Evolutionary conservation across 1,140 invertebrate species (phyloP), one percentile per base, ranked within the genome.

Genomic region (Dendroctonus ponderosae): DNA sequence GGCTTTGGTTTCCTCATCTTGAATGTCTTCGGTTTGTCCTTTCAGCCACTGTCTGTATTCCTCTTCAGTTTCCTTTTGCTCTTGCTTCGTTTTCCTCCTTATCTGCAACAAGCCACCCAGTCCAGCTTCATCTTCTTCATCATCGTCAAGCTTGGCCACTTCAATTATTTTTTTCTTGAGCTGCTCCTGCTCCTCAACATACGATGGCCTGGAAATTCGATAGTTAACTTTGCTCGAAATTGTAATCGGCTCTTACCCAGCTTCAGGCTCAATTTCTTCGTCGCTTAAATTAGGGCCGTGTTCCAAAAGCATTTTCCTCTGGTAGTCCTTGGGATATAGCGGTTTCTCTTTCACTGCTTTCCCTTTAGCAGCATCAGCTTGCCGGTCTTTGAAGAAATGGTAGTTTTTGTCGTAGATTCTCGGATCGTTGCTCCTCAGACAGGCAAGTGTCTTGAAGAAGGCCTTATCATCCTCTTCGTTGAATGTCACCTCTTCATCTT

Each of bases 361-460:
- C 37, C 75, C 73, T 54, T 79, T 78, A 57, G 71, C 75, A 7
- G 67, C 72, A 61, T 72, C 71, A 7, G 72, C 70, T 53, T 65
- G 62, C 51, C 74, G 70, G 70, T 79, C 69, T 67, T 85, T 78
- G 79, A 95, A 97, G 76, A 93, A 96, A 51, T 83, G 86, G 8
- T 84, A 81, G 66, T 86, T 83, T 57, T 87, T 83, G 72, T 96
- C 85, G 81, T 97, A 97, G 69, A 96, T 95, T 71, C 83, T 85
- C 0, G 94, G 91, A 82, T 97, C 91, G 78, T 92, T 92, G 40
- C 86, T 91, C 77, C 96, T 97, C 6, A 98, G 78, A 62, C 85
- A 88, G 2, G 93, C 84, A 0, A 96, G 79, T 0, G 93, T 91
- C 80, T 91, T 92, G 5, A 93, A 87, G 79, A 97, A 97, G 57